A percentile compares a stretch with the other conserved stretches of the same genome.
Conservation (phyloP, 2,113 vertebrate species). For the Muscicapa adusta region DNA sequence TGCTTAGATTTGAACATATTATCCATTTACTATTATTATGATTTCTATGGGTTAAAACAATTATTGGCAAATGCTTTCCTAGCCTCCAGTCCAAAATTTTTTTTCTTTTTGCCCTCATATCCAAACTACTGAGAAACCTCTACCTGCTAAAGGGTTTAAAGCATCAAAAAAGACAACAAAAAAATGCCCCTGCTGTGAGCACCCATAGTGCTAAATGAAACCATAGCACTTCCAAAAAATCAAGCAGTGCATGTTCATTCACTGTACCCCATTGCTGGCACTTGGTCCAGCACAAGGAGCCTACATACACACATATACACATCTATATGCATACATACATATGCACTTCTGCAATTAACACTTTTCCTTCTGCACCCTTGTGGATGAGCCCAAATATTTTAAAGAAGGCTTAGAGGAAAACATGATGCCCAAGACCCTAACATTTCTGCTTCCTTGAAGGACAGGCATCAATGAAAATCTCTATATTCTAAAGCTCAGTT, state of each 20-base stretch:
- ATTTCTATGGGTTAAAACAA: not conserved
- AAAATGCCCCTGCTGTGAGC: not conserved
- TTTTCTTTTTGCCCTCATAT: not conserved
- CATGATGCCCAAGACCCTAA: not conserved
- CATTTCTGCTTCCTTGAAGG: not conserved
- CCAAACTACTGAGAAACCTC: not conserved
- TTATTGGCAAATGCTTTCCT: not conserved
- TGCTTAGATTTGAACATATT: not conserved
- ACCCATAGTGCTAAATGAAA: not conserved
- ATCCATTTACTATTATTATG: not conserved
- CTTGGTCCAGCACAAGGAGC: not conserved
- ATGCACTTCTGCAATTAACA: not conserved
- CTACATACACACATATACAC: not conserved
- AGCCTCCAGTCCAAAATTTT: not conserved
- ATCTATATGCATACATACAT: not conserved
- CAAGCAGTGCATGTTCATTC: not conserved
- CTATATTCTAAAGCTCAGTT: not conserved
- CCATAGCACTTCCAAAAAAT: not conserved
- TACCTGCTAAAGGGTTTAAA: not conserved
- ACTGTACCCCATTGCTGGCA: not conserved
- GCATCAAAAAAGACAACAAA: not conserved
- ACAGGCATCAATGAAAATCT: not conserved
- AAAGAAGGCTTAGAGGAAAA: not conserved
- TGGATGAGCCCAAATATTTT: not conserved
- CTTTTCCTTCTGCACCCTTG: not conserved